Percentiles rank a stretch among this genome's conserved stretches.
Evolutionary conservation across 2,888 invertebrate species (phyloP).

Genomic region (Morinoia aosen): DNA sequence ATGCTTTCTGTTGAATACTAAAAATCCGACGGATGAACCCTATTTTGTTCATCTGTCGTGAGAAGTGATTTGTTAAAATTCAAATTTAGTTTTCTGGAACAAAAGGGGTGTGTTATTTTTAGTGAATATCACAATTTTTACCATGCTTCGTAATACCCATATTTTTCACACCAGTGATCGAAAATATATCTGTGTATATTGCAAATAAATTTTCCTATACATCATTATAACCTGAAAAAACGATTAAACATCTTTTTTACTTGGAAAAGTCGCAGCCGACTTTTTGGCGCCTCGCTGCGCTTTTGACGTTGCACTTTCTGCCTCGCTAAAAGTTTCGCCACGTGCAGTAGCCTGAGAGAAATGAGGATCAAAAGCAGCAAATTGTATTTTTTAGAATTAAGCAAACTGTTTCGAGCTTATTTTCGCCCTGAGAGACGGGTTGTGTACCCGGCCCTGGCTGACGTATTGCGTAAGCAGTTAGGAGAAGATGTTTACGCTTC

Average conservation of each 20-base stretch:
- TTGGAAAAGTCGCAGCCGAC: background rate
- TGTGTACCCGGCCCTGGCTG: background rate
- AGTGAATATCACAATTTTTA: background rate
- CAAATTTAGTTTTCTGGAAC: background rate
- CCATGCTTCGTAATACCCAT: background rate
- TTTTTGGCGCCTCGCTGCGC: too few relatives aligned
- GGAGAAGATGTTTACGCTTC: background rate
- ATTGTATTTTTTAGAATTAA: background rate
- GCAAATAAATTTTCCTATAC: background rate
- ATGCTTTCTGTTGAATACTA: too few relatives aligned
- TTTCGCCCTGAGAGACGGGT: background rate
- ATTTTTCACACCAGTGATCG: background rate
- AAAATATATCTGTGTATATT: background rate
- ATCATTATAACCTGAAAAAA: background rate
- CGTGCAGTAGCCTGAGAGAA: background rate
- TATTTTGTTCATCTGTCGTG: background rate
- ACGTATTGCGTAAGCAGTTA: slow-evolving; percentile 22
- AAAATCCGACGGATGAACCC: too few relatives aligned
- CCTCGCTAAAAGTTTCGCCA: background rate
- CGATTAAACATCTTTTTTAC: background rate
- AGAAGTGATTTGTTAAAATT: background rate
- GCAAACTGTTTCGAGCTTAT: background rate
- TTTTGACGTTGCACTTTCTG: background rate
- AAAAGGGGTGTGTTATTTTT: background rate
- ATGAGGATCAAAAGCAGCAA: background rate